phyloP scores from a whole-genome alignment of 2,113 vertebrate species.

The Calidris pygmaea region DNA sequence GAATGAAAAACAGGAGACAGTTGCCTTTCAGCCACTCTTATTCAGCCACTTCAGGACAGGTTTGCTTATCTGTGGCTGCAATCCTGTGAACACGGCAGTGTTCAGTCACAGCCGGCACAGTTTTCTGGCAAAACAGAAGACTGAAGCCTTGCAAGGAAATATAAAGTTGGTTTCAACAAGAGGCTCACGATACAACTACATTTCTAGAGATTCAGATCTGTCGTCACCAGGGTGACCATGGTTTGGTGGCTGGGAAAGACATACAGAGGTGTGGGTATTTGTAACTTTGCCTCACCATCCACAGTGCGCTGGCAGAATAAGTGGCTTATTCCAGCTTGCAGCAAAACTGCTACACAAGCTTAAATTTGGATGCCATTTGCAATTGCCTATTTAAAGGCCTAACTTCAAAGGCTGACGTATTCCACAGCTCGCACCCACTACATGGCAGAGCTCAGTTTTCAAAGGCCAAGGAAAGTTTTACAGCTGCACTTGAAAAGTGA shows the following conservation, averaged over 20 bases:
- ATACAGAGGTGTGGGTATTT: not conserved
- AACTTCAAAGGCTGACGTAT: conserved; percentile 31
- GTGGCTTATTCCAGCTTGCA: not conserved
- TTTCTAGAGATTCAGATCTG: not conserved
- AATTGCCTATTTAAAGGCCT: conserved; percentile 7
- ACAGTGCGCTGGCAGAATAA: not conserved
- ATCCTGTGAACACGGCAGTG: not conserved
- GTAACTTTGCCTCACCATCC: not conserved
- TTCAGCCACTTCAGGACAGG: not conserved
- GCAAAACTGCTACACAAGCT: not conserved
- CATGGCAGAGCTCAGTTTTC: not conserved
- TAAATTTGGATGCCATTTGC: not conserved
- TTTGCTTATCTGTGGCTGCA: not conserved
- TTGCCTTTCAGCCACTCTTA: not conserved
- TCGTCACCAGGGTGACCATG: not conserved
- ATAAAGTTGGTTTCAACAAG: not conserved
- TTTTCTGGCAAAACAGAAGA: not conserved
- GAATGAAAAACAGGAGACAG: not conserved
- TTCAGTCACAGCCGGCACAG: not conserved
- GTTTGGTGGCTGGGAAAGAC: not conserved
- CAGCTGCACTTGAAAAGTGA: conserved; percentile 18
- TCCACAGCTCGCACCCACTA: not conserved
- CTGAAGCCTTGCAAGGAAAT: not conserved
- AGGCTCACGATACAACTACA: not conserved
- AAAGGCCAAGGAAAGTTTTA: conserved; percentile 58